phyloP scores from a whole-genome alignment of 2,113 vertebrate species.

The Gallinago undulata region DNA sequence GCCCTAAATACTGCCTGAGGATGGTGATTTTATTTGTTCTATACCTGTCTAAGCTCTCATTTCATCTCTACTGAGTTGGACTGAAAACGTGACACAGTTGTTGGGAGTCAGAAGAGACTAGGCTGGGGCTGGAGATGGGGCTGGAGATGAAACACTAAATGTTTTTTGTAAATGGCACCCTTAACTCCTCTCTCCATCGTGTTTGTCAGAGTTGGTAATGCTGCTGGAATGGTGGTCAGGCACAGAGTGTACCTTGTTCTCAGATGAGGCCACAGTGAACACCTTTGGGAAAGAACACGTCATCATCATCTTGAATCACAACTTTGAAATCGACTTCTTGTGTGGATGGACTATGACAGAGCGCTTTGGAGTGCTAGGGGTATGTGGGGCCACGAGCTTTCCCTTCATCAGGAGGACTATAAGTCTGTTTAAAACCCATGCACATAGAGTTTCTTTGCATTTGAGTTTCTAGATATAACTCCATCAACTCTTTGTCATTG shows the following conservation, averaged over 20 bases:
- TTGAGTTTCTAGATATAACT: not conserved
- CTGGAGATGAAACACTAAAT: not conserved
- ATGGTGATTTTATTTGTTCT: not conserved
- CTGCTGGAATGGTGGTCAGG: constrained; percentile 98
- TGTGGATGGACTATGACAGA: constrained; percentile 99
- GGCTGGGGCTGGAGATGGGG: not conserved
- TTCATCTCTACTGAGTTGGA: not conserved
- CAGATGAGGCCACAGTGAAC: constrained; percentile 86
- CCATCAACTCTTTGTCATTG: not conserved
- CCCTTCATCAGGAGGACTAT: not conserved
- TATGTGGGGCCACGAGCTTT: constrained; percentile 57
- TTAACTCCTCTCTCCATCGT: not conserved
- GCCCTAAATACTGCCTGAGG: not conserved
- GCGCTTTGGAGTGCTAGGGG: constrained; percentile 92
- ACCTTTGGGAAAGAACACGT: constrained; percentile 92
- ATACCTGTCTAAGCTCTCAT: not conserved
- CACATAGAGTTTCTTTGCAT: not conserved
- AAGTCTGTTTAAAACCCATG: not conserved
- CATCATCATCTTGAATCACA: constrained; percentile 98
- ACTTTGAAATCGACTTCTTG: constrained; percentile 97
- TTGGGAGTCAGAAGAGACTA: not conserved
- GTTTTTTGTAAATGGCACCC: not conserved
- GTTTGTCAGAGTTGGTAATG: constrained; percentile 90
- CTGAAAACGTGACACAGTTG: not conserved
- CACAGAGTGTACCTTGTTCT: constrained; percentile 94